Percentiles rank a stretch among this genome's conserved stretches.
Evolutionary conservation across 2,113 vertebrate genomes (phyloP).

Genomic region (Eptesicus fuscus): DNA sequence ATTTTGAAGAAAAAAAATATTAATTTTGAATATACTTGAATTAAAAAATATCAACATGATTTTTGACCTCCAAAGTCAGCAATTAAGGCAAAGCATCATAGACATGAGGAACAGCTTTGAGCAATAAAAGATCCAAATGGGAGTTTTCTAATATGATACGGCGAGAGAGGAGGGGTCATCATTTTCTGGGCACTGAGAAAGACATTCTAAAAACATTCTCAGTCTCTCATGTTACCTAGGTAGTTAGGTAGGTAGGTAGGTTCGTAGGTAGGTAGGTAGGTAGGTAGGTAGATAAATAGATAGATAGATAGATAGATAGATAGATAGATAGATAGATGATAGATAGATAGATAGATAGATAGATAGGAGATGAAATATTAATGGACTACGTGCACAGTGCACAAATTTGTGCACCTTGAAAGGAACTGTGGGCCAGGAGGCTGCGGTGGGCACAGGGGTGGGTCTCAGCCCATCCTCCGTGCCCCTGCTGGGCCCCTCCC

Average conservation of each 20-base stretch:
- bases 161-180: not conserved
- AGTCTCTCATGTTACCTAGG: not conserved
- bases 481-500: no score
- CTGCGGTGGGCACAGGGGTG: no score
- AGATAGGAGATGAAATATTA: not conserved
- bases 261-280: not conserved
- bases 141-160: not conserved
- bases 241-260: not conserved
- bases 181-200: not conserved
- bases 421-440: no score
- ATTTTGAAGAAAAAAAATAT: not conserved
- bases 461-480: no score
- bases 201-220: not conserved
- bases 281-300: not conserved
- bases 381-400: not conserved
- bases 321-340: not conserved
- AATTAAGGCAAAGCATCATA: not conserved
- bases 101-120: not conserved
- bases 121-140: not conserved
- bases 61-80: not conserved
- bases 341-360: no score
- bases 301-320: no score
- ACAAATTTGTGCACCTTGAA: no score
- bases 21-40: constrained; percentile 10
- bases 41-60: not conserved